These are phyloP conservation scores for Eugnorisma glareosa DNA, from an alignment of 2,888 invertebrate species.

Conservation along the genomic window DNA sequence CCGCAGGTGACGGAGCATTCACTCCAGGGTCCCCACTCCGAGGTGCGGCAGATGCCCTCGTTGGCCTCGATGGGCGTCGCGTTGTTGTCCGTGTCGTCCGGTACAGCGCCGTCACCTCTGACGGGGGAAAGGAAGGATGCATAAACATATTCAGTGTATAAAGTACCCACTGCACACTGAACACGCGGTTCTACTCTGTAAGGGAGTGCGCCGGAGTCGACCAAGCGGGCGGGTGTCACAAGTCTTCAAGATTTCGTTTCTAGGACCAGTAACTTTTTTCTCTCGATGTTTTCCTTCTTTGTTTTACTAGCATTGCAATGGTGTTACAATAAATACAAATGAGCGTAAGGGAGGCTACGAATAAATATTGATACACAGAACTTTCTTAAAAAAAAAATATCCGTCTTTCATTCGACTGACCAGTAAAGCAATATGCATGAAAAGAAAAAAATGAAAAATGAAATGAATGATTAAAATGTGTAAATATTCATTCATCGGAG, in stretches of 20 bases:
- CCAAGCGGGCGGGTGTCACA: too few species aligned
- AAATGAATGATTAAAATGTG: too few species aligned
- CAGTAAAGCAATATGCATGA: background rate
- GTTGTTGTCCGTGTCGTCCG: slow-evolving; percentile 67
- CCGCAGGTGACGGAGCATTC: slow-evolving; percentile 97
- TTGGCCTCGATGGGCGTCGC: slow-evolving; percentile 67
- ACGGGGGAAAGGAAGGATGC: too few species aligned
- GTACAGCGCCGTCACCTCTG: slow-evolving; percentile 72
- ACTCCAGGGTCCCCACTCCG: slow-evolving; percentile 95
- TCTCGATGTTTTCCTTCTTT: too few species aligned
- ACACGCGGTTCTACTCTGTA: background rate
- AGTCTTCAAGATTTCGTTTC: too few species aligned
- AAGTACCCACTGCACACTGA: background rate
- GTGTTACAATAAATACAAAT: too few species aligned
- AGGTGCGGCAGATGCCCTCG: slow-evolving; percentile 92
- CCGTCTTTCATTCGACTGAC: background rate
- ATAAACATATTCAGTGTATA: background rate
- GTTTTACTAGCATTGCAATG: too few species aligned
- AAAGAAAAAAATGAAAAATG: background rate
- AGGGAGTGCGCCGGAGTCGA: too few species aligned
- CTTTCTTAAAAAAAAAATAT: background rate
- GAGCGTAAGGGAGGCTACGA: too few species aligned
- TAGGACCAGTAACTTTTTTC: too few species aligned
- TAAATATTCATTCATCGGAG: background rate
- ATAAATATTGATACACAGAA: too few species aligned